Evolutionary conservation across 2,888 invertebrate species (phyloP).

Genomic region (Erpobdella octoculata): DNA sequence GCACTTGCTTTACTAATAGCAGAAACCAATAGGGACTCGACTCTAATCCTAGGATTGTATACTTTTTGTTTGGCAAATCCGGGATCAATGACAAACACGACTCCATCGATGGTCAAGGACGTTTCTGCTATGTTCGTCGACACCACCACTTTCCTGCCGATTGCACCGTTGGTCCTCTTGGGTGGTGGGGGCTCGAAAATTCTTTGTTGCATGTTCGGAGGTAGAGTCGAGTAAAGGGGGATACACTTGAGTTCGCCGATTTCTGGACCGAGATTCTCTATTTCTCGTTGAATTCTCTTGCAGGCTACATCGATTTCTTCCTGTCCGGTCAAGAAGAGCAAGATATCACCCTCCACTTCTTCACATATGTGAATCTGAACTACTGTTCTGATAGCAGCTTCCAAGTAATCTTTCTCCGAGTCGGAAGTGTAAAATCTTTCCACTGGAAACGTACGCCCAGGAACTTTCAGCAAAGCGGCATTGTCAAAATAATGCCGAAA

Average conservation of each 20-base stretch:
- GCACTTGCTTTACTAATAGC: constrained; percentile 96
- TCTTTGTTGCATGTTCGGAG: constrained; percentile 97
- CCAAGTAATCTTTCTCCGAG: constrained; percentile 95
- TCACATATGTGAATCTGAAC: constrained; percentile 98
- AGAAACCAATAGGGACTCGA: constrained; percentile 97
- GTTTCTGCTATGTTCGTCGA: constrained; percentile 99
- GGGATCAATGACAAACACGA: constrained; percentile 97
- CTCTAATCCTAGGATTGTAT: constrained; percentile 71
- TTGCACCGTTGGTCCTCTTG: constrained; percentile 78
- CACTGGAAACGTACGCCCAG: constrained; percentile 89
- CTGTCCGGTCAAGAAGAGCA: constrained; percentile 60
- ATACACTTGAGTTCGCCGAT: constrained; percentile 89
- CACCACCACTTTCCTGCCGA: constrained; percentile 87
- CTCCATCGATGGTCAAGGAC: constrained; percentile 94
- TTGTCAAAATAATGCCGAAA: constrained; percentile 98
- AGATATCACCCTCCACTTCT: constrained; percentile 64
- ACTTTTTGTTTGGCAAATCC: constrained; percentile 99
- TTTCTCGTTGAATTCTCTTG: constrained; percentile 91
- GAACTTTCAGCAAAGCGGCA: constrained; percentile 95
- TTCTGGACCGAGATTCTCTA: constrained; percentile 93
- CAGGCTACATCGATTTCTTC: constrained; percentile 99
- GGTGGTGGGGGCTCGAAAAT: constrained; percentile 98
- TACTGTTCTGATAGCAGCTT: constrained; percentile 92
- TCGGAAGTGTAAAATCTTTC: constrained; percentile 96
- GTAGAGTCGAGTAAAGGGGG: constrained; percentile 92